phyloP scores from a whole-genome alignment of 1,140 invertebrate genomes.

The Panonychus citri region DNA sequence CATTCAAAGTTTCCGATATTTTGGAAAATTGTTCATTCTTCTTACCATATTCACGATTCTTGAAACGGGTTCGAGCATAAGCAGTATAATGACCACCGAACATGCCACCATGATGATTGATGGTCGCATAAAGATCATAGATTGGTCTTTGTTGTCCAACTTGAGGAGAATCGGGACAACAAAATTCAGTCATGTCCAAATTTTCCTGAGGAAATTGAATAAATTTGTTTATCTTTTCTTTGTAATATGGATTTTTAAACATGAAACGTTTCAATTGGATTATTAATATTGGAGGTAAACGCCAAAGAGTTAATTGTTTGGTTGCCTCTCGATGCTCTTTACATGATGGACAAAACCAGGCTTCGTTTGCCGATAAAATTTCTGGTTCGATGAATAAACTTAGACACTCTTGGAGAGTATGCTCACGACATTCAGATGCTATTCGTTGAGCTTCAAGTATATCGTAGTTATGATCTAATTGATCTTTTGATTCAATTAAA shows the following conservation, averaged over 20 bases:
- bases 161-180: conserved; percentile 6
- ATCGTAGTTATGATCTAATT: background rate
- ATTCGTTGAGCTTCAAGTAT: background rate
- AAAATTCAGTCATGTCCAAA: conserved; percentile 25
- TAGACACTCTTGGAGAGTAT: conserved; percentile 28
- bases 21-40: no score
- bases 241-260: conserved; percentile 21
- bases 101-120: conserved; percentile 30
- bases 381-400: conserved; percentile 31
- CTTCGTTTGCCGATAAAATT: conserved; percentile 27
- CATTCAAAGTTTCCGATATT: background rate
- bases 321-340: conserved; percentile 25
- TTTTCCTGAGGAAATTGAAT: conserved; percentile 29
- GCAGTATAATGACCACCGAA: conserved; percentile 32
- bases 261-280: conserved; percentile 29
- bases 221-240: conserved; percentile 30
- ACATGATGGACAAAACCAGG: conserved; percentile 27
- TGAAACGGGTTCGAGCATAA: conserved; percentile 16
- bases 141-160: conserved; percentile 16
- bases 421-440: conserved; percentile 11
- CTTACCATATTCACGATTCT: background rate
- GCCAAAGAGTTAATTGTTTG: conserved; percentile 27
- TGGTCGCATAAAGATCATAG: conserved; percentile 32
- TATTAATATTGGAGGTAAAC: conserved; percentile 24
- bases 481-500: conserved; percentile 22